These are phyloP conservation scores for Leptoclinus maculatus DNA, from an alignment of 2,797 vertebrate genomes.

Conservation along the genomic window DNA sequence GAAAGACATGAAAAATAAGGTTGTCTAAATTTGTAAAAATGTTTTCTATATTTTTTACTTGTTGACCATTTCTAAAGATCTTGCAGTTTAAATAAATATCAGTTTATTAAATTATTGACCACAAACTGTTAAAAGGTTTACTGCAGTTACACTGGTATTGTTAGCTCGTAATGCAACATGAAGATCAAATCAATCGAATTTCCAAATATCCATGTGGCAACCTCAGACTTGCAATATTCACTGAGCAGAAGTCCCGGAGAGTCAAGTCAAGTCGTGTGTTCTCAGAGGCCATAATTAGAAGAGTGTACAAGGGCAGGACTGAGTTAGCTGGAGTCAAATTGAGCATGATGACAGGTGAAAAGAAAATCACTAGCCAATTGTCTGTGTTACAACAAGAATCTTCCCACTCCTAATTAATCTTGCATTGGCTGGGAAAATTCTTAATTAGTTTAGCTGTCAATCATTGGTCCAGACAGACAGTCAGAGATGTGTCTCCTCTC, in stretches of 20 bases:
- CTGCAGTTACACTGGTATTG: not conserved
- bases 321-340: slow-evolving; percentile 50
- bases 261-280: slow-evolving; percentile 51
- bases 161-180: not conserved
- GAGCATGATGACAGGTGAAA: slow-evolving; percentile 49
- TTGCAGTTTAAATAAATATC: not conserved
- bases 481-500: slow-evolving; percentile 14
- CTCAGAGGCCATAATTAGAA: slow-evolving; percentile 61
- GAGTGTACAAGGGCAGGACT: slow-evolving; percentile 42
- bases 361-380: slow-evolving; percentile 53
- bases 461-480: slow-evolving; percentile 55
- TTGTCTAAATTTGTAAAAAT: not conserved
- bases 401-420: slow-evolving; percentile 57
- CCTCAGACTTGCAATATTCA: slow-evolving; percentile 36
- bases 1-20: not conserved
- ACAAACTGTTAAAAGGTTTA: not conserved
- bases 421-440: slow-evolving; percentile 42
- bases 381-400: slow-evolving; percentile 49
- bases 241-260: slow-evolving; percentile 37
- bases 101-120: not conserved
- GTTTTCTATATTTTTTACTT: not conserved
- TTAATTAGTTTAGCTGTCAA: slow-evolving; percentile 70
- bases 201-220: slow-evolving; percentile 23
- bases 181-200: not conserved
- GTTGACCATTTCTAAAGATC: not conserved